A percentile compares a stretch with the other conserved stretches of the same genome.
These are phyloP conservation scores for Talpa occidentalis DNA, from an alignment of 2,113 vertebrate species.

Conservation along the genomic window DNA sequence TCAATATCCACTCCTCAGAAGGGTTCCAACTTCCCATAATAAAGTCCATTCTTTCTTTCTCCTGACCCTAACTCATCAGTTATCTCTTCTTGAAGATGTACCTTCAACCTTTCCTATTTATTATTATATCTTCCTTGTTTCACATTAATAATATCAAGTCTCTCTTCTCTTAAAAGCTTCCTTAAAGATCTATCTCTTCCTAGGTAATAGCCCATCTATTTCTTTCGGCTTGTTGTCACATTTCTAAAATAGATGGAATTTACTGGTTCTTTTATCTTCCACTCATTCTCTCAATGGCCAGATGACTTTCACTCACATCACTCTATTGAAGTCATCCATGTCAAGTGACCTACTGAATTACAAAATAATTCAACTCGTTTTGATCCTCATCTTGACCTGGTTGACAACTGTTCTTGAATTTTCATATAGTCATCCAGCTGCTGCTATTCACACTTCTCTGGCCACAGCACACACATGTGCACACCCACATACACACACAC, in stretches of 20 bases:
- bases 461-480: not conserved
- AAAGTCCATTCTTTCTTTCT: not conserved
- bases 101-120: not conserved
- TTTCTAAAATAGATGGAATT: not conserved
- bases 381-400: not conserved
- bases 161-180: not conserved
- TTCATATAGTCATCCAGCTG: not conserved
- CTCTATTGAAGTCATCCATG: not conserved
- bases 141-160: not conserved
- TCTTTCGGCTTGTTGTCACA: not conserved
- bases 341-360: not conserved
- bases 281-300: not conserved
- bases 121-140: not conserved
- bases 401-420: not conserved
- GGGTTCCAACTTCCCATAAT: not conserved
- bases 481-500: not conserved
- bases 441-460: not conserved
- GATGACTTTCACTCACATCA: not conserved
- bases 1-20: not conserved
- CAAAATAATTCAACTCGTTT: not conserved
- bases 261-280: not conserved
- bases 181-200: not conserved
- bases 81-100: not conserved
- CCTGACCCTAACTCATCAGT: too few species aligned
- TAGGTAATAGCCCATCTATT: not conserved